Base-by-base conservation (phyloP, 2,797 vertebrate species). In the Tapera naevia region DNA sequence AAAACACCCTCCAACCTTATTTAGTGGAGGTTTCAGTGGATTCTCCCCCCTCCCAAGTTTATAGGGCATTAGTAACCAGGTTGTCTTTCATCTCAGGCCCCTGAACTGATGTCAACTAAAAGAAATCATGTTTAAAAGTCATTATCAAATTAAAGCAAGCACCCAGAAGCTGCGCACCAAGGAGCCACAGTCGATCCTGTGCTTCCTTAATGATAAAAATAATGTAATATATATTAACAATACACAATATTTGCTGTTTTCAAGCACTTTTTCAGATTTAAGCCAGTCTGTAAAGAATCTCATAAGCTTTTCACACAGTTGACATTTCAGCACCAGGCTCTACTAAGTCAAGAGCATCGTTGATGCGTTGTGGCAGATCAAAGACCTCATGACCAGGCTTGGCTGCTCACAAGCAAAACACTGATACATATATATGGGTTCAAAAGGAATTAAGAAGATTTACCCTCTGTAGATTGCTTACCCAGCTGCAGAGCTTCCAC, bases 71-170 rank as follows among this genome's bases (percentile, higher is more conserved):
- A 97, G 78, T 60, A 79, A 85, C n/a, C 6, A 83, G 87, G 86
- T 79, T 93, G 88, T 78, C 95, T 95, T 92, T 88, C 80, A 86
- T 53, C 86, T 84, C 81, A 61, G 41, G 33, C 58, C 87, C 22
- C 72, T 69, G 83, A 94, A 56, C 60, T 46, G 43, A 32, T 58
- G 73, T 91, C 73, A 79, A 57, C 86, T 30, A 45, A 84, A 72
- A 96, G 81, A 95, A 90, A 89, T 91, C 23, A 81, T 85, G 60
- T 95, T 94, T 86, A 91, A 88, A 96, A 96, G 86, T 93, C 96
- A 96, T 86, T 92, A 74, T 37, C 86, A 50, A 82, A 50, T 11
- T 43, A 92, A 89, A 79, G 64, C 50, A 64, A 67, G 25, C 45
- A 83, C 74, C 82, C 25, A 9, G 10, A 56, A 80, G 80, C 41